Conservation (phyloP, 2,113 vertebrate genomes). For the Hemiprocne comata region DNA sequence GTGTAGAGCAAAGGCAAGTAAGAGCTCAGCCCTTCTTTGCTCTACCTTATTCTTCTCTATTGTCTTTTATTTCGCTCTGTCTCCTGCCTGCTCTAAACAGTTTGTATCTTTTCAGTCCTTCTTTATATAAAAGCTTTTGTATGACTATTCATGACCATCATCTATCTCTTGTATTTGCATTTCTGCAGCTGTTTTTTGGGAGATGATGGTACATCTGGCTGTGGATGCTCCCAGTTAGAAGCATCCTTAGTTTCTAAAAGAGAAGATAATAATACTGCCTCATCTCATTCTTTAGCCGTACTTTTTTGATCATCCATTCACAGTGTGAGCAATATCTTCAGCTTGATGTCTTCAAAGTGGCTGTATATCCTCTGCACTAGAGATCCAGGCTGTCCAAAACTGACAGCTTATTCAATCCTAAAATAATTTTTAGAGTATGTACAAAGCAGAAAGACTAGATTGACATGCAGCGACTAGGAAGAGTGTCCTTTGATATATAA, state of each 20-base stretch:
- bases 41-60: not conserved
- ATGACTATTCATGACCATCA: not conserved
- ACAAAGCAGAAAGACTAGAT: slow-evolving; percentile 16
- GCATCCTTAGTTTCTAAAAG: not conserved
- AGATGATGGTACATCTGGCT: not conserved
- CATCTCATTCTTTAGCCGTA: not conserved
- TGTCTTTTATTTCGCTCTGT: not conserved
- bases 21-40: not conserved
- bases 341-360: slow-evolving; percentile 12
- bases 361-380: not conserved
- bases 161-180: not conserved
- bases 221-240: not conserved
- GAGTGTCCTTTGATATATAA: slow-evolving; percentile 28
- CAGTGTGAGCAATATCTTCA: not conserved
- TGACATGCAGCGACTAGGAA: not conserved
- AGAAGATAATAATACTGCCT: not conserved
- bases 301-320: slow-evolving; percentile 4
- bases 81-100: slow-evolving; percentile 18
- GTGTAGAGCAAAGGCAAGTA: not conserved
- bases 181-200: not conserved
- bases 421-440: not conserved
- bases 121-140: not conserved
- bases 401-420: slow-evolving; percentile 1
- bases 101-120: not conserved
- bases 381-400: not conserved